Evolutionary conservation across 2,888 invertebrate species (phyloP).

Genomic region (Heliconius cydno): DNA sequence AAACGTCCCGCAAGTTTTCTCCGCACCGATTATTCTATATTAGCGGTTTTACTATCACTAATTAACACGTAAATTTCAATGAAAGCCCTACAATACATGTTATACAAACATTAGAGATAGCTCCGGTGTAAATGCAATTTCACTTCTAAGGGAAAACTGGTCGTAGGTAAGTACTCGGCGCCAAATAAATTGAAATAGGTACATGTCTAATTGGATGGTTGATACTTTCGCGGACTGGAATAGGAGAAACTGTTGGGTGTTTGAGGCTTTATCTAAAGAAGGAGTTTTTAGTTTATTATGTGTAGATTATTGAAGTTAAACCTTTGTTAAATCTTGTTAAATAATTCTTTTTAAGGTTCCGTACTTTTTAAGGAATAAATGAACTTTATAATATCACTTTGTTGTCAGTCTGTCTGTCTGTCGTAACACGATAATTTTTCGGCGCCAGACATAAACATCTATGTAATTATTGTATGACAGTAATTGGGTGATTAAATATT

Average conservation of each 20-base stretch:
- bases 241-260: not conserved
- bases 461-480: not conserved
- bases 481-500: not conserved
- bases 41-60: slow-evolving; percentile 9
- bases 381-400: no score
- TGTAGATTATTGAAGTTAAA: no score
- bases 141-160: slow-evolving; percentile 40
- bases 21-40: not conserved
- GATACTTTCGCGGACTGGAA: slow-evolving; percentile 40
- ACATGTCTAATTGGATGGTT: slow-evolving; percentile 39
- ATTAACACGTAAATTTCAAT: slow-evolving; percentile 8
- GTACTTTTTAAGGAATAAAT: no score
- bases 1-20: not conserved
- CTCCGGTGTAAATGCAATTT: slow-evolving; percentile 38
- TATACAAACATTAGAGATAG: not conserved
- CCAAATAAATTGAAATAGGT: slow-evolving; percentile 44
- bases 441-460: not conserved
- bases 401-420: no score
- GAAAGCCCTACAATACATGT: not conserved
- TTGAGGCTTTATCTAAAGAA: not conserved
- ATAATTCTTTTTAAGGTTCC: no score
- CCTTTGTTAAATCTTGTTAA: no score
- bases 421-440: not conserved
- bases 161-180: slow-evolving; percentile 33
- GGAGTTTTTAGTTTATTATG: not conserved